Base-by-base conservation (phyloP, 2,888 invertebrate species). In the Microctonus brassicae region DNA sequence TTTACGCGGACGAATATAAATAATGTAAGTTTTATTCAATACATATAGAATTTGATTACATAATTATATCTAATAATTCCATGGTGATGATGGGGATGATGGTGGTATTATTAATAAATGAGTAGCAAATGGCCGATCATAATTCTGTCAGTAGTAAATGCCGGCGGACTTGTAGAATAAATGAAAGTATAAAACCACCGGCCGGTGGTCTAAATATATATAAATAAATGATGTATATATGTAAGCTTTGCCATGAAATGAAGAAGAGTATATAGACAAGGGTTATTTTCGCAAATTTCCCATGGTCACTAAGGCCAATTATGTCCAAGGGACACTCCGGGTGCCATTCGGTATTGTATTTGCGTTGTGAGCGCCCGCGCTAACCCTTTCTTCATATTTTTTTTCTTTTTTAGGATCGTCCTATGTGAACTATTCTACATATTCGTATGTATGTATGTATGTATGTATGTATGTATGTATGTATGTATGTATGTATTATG, bases 281-380 rank as follows among this genome's bases (percentile, higher is more conserved):
- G 73, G 69, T 42, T 60, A 17, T 20, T 36, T 58, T 82, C 74
- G 72, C 80, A 75, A 84, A 83, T 81, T 86, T 86, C 86, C 86
- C 86, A 86, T 86, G 86, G 84, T 68, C 72, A 72, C 79, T 65
- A 77, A 77, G 77, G 82, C 86, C 87, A 86, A 87, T 87, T 86
- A 86, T 84, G 82, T 81, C 82, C 83, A 85, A 78, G 86, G 86
- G 86, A 86, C 86, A 85, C 78, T 85, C 83, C 24, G 57, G 58
- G 81, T 76, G 77, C 81, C 68, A 80, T 84, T 5, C 29, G 34
- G 34, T 64, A 64, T 70, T 53, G 61, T 68, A 33, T 60, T 60
- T 66, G 39, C 20, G 42, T 17, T 36, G 5, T 77, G 73, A 75
- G 68, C 75, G 69, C 75, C 73, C 60, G 64, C 69, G 70, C 72